Evolutionary conservation across 2,888 invertebrate species (phyloP).

Genomic region (Melieria crassipennis): DNA sequence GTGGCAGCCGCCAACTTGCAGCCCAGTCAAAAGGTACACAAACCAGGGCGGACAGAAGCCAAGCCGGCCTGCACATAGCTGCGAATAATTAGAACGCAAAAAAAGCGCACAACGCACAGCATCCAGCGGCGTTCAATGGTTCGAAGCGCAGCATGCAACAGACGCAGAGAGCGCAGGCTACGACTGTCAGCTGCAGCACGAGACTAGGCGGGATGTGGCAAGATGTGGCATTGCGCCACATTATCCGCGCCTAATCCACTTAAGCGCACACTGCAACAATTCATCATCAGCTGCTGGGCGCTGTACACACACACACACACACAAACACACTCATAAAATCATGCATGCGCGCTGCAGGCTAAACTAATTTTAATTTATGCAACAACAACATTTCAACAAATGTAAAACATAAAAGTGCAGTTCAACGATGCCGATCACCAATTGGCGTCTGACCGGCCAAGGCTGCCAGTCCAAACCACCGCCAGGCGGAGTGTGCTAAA

Average conservation of each 20-base stretch:
- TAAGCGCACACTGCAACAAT: constrained; percentile 7
- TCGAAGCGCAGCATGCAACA: not conserved
- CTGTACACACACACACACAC: not conserved
- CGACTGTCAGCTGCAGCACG: not conserved
- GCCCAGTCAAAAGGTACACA: not conserved
- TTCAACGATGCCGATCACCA: not conserved
- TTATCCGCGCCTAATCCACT: constrained; percentile 21
- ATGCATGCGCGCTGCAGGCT: not conserved
- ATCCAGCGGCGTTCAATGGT: not conserved
- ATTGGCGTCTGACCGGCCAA: not conserved
- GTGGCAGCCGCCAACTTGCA: not conserved
- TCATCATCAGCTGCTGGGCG: constrained; percentile 13
- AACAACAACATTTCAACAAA: not conserved
- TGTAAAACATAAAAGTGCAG: constrained; percentile 1
- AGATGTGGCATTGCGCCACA: not conserved
- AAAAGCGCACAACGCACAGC: not conserved
- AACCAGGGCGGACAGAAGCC: not conserved
- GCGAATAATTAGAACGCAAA: constrained; percentile 11
- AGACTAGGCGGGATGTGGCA: too few relatives aligned
- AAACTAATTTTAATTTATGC: constrained; percentile 19
- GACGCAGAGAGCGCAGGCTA: not conserved
- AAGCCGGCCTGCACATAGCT: not conserved
- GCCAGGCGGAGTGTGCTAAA: constrained; percentile 32
- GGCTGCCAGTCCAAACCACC: not conserved
- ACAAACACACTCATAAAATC: not conserved